Base-by-base conservation (phyloP, 2,797 vertebrate species). In the Tokudaia tokunoshimensis region DNA sequence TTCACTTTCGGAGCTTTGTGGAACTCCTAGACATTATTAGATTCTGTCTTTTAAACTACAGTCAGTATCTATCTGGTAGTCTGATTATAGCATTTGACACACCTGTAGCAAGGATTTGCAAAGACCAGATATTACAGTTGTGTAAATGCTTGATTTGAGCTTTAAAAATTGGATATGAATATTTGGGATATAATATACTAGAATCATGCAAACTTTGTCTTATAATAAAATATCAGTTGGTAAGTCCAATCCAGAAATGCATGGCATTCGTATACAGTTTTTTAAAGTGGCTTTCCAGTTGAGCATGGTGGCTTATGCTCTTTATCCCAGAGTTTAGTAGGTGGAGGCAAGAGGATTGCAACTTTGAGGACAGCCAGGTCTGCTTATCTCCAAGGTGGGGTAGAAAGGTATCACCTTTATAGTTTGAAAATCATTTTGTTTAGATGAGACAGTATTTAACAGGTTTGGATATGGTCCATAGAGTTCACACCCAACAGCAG, bases 371-470 rank as follows among this genome's bases (percentile, higher is more conserved):
- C 29, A 61, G 6, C 26, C 11, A 61, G 70, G 37, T 17, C 37
- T 59, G 26, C 55, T 34, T 61, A 55, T 76, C 37, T 89, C 55
- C 44, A 47, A 47, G 2, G 26, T 20, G 29, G 37, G n/a, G 17
- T 26, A 24, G 79, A n/a, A 70, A 29, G 47, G 29, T 17, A 1
- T 1, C 34, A 10, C 57, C 29, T 75, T 50, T 89, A 70, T 92
- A 89, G 91, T 80, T 94, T 90, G 63, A 95, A 96, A 94, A 92
- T 41, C 4, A 15, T 92, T 96, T 95, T 96, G 65, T 63, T 90
- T 92, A 92, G 79, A 76, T 92, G 78, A 92, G 37, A 94, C 44
- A 85, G n/a, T 17, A 5, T 93, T 89, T 70, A 83, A 85, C 94
- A 89, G 61, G 50, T 91, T 89, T 86, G 29, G 34, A 29, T 83